Evolutionary conservation across 1,140 invertebrate genomes (phyloP).

Genomic region (Ceratina calcarata): DNA sequence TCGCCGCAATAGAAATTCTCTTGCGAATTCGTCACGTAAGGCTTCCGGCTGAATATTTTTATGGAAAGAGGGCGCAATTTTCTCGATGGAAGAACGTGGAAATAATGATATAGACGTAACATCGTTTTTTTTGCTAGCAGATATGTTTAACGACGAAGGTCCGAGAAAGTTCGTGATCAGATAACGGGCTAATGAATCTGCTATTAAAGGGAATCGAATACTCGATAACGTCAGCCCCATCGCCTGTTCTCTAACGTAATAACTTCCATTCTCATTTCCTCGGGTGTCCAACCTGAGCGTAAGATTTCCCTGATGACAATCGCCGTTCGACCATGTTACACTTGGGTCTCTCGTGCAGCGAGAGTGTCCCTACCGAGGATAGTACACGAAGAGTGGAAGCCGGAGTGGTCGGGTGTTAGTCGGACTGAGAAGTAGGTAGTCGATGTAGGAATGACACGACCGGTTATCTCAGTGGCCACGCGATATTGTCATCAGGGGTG

Average conservation of each 20-base stretch:
- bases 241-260: constrained; percentile 58
- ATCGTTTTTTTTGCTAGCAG: constrained; percentile 5
- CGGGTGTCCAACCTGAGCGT: constrained; percentile 36
- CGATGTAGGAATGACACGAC: constrained; percentile 80
- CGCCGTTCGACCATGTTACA: constrained; percentile 45
- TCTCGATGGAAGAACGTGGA: not conserved
- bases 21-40: constrained; percentile 10
- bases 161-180: not conserved
- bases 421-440: constrained; percentile 65
- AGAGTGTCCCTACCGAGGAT: constrained; percentile 57
- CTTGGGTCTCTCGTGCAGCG: constrained; percentile 55
- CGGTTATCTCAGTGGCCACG: constrained; percentile 80
- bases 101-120: constrained; percentile 34
- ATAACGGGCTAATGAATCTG: constrained; percentile 45
- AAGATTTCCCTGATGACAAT: constrained; percentile 64
- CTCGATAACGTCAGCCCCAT: constrained; percentile 42
- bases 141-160: constrained; percentile 10
- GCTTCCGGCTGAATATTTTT: not conserved
- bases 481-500: constrained; percentile 78
- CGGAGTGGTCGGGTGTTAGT: constrained; percentile 38
- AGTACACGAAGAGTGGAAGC: constrained; percentile 27
- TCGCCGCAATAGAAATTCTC: not conserved
- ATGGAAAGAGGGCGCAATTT: not conserved
- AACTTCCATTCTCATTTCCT: constrained; percentile 57
- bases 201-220: constrained; percentile 52